Evolutionary conservation across 2,797 vertebrate genomes (phyloP).

Genomic region (Coregonus suidteri): DNA sequence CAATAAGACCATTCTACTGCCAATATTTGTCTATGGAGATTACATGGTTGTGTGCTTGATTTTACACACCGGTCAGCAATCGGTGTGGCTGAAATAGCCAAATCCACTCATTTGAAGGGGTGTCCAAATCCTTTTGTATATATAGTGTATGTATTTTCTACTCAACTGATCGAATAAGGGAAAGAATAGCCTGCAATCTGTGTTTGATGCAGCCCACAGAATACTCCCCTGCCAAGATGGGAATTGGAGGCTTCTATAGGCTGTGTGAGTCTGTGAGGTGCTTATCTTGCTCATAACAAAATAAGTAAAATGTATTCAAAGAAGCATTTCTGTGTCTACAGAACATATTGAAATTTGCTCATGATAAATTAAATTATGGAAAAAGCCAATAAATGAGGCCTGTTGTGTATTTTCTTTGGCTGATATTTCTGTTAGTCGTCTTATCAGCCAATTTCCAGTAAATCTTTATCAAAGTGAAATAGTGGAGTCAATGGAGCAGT

Average conservation of each 20-base stretch:
- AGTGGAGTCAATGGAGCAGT: neutral
- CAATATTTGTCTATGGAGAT: too few relatives aligned
- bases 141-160: neutral
- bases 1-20: too few relatives aligned
- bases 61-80: too few relatives aligned
- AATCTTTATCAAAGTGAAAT: neutral
- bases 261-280: neutral
- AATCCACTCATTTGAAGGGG: too few relatives aligned
- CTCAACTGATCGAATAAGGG: too few relatives aligned
- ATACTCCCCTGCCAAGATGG: neutral
- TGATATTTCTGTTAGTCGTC: neutral
- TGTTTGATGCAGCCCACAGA: conserved; percentile 1
- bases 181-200: neutral
- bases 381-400: neutral
- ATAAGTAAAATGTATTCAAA: neutral
- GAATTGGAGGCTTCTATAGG: neutral
- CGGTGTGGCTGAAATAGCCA: too few relatives aligned
- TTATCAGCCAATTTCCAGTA: neutral
- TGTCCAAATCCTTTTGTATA: too few relatives aligned
- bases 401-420: neutral
- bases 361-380: neutral
- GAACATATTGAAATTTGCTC: neutral
- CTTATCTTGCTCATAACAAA: neutral
- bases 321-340: neutral
- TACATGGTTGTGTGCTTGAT: too few relatives aligned